These are phyloP conservation scores for Pachycephala philippinensis DNA, from an alignment of 2,113 vertebrate species.

Conservation along the genomic window DNA sequence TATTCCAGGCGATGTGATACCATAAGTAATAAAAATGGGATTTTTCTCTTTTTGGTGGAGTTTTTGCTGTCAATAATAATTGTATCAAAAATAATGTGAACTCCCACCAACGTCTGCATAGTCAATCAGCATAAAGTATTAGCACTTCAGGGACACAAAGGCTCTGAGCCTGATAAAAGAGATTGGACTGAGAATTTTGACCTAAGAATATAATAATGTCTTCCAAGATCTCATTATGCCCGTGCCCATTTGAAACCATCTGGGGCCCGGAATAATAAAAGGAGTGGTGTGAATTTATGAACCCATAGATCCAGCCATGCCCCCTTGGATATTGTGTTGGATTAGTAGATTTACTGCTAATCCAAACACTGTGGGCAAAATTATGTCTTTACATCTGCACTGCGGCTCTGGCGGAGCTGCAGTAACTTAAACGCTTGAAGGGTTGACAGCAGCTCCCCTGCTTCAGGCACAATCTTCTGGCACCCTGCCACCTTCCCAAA, in stretches of 20 bases:
- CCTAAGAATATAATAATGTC: slow-evolving; percentile 68
- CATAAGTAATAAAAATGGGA: slow-evolving; percentile 22
- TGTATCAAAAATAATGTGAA: slow-evolving; percentile 49
- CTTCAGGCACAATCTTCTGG: slow-evolving; percentile 19
- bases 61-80: slow-evolving; percentile 56
- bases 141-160: slow-evolving; percentile 65
- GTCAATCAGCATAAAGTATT: slow-evolving; percentile 66
- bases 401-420: not conserved
- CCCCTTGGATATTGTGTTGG: slow-evolving; percentile 56
- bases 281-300: slow-evolving; percentile 62
- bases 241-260: slow-evolving; percentile 55
- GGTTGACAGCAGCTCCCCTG: slow-evolving; percentile 43
- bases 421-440: slow-evolving; percentile 31
- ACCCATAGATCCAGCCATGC: slow-evolving; percentile 46
- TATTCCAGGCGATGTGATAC: not conserved
- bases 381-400: slow-evolving; percentile 58
- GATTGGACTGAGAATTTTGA: slow-evolving; percentile 63
- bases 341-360: slow-evolving; percentile 69
- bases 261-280: slow-evolving; percentile 62
- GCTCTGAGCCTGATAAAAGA: slow-evolving; percentile 37
- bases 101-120: slow-evolving; percentile 30
- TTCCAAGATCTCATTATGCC: slow-evolving; percentile 68
- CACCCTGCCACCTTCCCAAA: slow-evolving; percentile 28
- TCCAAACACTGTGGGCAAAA: slow-evolving; percentile 56
- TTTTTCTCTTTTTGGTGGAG: not conserved